These are phyloP conservation scores for Dorcus hopei DNA, from an alignment of 2,888 invertebrate genomes.

Conservation along the genomic window DNA sequence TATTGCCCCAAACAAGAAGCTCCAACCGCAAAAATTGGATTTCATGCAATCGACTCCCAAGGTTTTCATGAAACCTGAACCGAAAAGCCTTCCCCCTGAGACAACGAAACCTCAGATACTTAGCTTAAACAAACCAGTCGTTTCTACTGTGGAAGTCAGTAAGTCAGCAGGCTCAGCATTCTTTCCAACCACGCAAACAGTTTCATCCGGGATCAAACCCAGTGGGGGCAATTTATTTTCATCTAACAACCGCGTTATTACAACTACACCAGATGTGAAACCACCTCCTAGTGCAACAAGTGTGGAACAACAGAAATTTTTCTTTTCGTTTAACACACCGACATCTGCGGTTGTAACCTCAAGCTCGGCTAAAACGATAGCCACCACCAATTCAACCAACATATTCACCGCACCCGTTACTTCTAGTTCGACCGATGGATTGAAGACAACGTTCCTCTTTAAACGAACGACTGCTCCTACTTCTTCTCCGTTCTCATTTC, in stretches of 20 bases:
- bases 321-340: background rate
- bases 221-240: no score
- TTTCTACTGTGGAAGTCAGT: background rate
- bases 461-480: no score
- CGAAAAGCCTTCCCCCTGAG: background rate
- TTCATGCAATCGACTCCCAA: slow-evolving; percentile 35
- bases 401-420: background rate
- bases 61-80: background rate
- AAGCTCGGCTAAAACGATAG: background rate
- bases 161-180: slow-evolving; percentile 15
- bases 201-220: background rate
- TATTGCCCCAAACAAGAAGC: slow-evolving; percentile 16
- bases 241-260: slow-evolving; percentile 6
- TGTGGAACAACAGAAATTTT: slow-evolving; percentile 5
- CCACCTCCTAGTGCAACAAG: background rate
- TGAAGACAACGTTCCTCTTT: no score
- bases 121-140: background rate
- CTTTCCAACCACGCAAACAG: slow-evolving; percentile 17
- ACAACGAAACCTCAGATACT: background rate
- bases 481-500: no score
- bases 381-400: background rate
- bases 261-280: background rate
- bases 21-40: slow-evolving; percentile 9
- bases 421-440: background rate
- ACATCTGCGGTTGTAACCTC: background rate